Base-by-base conservation (phyloP, 2,113 vertebrate species). In the Leptobrachium leishanense region DNA sequence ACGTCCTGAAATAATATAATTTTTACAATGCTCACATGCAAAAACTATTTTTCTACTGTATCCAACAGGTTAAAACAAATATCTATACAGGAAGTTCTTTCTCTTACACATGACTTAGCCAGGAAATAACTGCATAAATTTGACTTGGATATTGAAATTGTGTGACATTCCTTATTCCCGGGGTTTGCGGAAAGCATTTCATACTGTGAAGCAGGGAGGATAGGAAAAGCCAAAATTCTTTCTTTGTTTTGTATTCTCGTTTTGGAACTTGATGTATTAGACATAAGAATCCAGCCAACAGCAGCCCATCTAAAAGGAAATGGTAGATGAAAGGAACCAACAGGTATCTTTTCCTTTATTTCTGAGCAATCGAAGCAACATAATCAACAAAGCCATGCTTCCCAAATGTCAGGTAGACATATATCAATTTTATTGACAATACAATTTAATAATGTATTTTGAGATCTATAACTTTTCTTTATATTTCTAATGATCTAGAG, bases 81-180 rank as follows among this genome's bases (percentile, higher is more conserved):
- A 75, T 65, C 31, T 40, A 72, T 84, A 72, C 43, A 80, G 83
- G 84, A 84, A 84, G 8, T 39, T 82, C 13, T 77, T 79, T 83
- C 81, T 82, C 76, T 75, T 88, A 76, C 68, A 81, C 3, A 0
- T 74, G 73, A 85, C 87, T 87, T 72, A 84, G 84, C 82, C 57
- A 83, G 84, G 86, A 90, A 90, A 88, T 87, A 76, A 31, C 81
- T 55, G 65, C 40, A 65, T 72, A 84, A 79, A 81, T 76, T 68
- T 84, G 55, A 87, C 81, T 73, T 9, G 70, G 81, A 68, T 83
- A 79, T 83, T 50, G 1, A 75, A 73, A 79, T 85, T 81, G 80
- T 0, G 0, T 79, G 84, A 67, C 20, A 2, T 68, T 86, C 83
- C 79, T 81, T 8, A 67, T 62, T 81, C 63, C 78, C 1, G 2